Base-by-base conservation (phyloP, 2,113 vertebrate genomes). In the Hippocampus abdominalis region DNA sequence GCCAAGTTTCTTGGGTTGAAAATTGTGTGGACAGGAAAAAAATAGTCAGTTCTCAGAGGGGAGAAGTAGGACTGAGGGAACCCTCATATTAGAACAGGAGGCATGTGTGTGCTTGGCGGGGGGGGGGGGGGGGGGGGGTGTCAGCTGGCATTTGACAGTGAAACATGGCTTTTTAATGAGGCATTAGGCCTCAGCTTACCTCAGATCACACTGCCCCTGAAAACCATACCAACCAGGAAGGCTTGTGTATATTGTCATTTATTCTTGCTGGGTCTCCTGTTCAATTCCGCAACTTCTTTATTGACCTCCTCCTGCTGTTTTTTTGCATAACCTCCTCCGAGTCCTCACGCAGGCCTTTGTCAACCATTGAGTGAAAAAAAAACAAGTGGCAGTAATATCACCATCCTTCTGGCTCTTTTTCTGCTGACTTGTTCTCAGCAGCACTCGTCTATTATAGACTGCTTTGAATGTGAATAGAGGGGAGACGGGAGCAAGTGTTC, bases 121-220 rank as follows among this genome's bases (percentile, higher is more conserved):
- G 61, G 61, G 0, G 71, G 60, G n/a, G n/a, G n/a, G 68, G 68
- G 49, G 46, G 66, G 71, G 60, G 61, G 2, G 69, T 56, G 16
- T 60, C 89, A 90, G 90, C 85, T 91, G 88, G 86, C 85, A 90
- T 87, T 87, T 90, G 88, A 91, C 76, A 83, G 86, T 81, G 89
- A 89, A 87, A 86, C 88, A 90, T 89, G 83, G 76, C 82, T 90
- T 89, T 92, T 89, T 91, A 91, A 92, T 90, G 86, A 90, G 83
- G 79, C 72, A 80, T 89, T 90, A 90, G 88, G 87, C 81, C 82
- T 85, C 74, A 75, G 75, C 86, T 84, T 80, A 82, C 80, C 81
- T 77, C 78, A 77, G 79, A 76, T 76, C 69, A 66, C 67, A 57
- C 78, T 71, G 71, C 59, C 81, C 36, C 69, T 76, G 59, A 67